These are phyloP conservation scores for Pavo muticus DNA, from an alignment of 2,113 vertebrate species.

Conservation along the genomic window DNA sequence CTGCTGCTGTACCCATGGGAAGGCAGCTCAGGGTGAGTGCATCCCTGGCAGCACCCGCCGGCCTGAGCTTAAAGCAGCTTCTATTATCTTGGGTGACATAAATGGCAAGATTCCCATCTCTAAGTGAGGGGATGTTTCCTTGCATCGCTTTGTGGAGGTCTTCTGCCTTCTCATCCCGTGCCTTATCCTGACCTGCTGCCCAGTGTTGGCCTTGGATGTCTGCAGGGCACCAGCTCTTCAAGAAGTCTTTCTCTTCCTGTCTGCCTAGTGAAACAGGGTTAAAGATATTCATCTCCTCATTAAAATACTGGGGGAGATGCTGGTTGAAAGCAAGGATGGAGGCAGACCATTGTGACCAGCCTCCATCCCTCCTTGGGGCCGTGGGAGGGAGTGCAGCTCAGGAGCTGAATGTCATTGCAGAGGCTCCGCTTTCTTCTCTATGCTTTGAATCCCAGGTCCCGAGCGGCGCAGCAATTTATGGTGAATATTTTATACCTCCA, in stretches of 20 bases:
- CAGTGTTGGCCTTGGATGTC: background rate
- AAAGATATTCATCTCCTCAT: background rate
- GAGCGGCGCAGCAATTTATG: background rate
- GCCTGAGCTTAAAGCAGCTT: background rate
- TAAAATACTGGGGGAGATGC: background rate
- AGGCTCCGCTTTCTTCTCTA: background rate
- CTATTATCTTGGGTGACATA: background rate
- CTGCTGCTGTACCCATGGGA: background rate
- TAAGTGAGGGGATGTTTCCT: background rate
- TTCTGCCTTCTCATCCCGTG: background rate
- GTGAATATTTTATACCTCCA: slow-evolving; percentile 50
- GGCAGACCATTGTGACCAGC: rapidly evolving
- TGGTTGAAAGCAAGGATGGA: background rate
- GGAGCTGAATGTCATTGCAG: slow-evolving; percentile 19
- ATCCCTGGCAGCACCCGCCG: background rate
- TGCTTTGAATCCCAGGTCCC: slow-evolving; percentile 13
- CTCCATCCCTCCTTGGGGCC: background rate
- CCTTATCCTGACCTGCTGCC: background rate
- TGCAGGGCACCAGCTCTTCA: background rate
- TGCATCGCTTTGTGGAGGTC: background rate
- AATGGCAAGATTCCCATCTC: rapidly evolving
- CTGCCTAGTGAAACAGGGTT: background rate
- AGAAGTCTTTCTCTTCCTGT: background rate
- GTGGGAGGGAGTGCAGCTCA: background rate
- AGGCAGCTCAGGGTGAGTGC: background rate